Evolutionary conservation across 1,140 invertebrate genomes (phyloP).

Genomic region (Scylla paramamosain): DNA sequence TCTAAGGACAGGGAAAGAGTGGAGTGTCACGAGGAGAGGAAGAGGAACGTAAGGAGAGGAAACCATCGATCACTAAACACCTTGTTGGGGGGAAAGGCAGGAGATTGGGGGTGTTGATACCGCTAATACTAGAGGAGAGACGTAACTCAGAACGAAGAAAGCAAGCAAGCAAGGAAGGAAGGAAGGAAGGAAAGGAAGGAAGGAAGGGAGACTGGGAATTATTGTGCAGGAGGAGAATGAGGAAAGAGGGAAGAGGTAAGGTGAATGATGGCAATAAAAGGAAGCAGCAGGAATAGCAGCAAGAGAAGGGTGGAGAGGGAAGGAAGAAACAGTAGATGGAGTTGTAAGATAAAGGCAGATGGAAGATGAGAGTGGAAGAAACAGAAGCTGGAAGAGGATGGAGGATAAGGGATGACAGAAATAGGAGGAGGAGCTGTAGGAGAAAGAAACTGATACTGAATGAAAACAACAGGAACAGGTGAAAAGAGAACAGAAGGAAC

Average conservation of each 20-base stretch:
- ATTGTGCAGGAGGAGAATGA: background rate
- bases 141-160: background rate
- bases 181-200: background rate
- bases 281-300: background rate
- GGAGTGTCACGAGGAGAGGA: too few species aligned
- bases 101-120: too few species aligned
- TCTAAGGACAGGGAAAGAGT: too few species aligned
- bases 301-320: background rate
- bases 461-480: too few species aligned
- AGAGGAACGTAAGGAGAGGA: too few species aligned
- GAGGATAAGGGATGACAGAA: background rate
- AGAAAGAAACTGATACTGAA: too few species aligned
- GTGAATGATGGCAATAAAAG: background rate
- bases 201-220: background rate
- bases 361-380: background rate
- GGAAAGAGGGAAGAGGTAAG: background rate
- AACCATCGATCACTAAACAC: too few species aligned
- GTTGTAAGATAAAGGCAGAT: background rate
- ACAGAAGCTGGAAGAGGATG: background rate
- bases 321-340: background rate
- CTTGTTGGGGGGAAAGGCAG: too few species aligned
- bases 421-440: background rate
- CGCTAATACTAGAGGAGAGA: too few species aligned
- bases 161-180: background rate
- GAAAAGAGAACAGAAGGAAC: too few species aligned